These are phyloP conservation scores for Orius laevigatus DNA, from an alignment of 1,140 invertebrate genomes.

Conservation along the genomic window DNA sequence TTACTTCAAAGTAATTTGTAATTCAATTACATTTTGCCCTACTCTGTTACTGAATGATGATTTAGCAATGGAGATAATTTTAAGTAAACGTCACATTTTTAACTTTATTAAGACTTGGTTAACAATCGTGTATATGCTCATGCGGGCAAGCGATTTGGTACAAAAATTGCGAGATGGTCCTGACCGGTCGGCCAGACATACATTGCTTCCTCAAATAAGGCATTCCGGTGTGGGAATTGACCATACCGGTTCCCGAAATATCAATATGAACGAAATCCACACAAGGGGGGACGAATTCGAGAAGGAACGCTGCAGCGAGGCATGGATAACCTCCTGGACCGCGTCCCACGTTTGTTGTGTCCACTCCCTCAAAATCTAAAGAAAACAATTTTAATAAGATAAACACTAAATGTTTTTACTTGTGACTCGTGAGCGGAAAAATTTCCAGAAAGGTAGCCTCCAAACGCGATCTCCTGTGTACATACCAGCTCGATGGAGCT, in stretches of 20 bases:
- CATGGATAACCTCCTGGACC: constrained; percentile 38
- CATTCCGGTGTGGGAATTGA: constrained; percentile 31
- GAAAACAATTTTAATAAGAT: no score
- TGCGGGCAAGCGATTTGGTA: constrained; percentile 32
- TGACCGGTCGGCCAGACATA: constrained; percentile 41
- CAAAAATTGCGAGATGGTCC: constrained; percentile 40
- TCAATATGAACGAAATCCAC: constrained; percentile 51
- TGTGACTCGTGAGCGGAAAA: constrained; percentile 36
- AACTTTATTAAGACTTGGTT: background rate
- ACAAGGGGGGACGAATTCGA: constrained; percentile 43
- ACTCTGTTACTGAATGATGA: no score
- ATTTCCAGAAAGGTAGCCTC: constrained; percentile 43
- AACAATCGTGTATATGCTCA: constrained; percentile 23
- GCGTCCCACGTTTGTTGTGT: constrained; percentile 42
- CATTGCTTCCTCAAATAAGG: constrained; percentile 39
- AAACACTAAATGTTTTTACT: constrained; percentile 13
- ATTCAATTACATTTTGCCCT: no score
- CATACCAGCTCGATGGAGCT: constrained; percentile 29
- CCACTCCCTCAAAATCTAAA: constrained; percentile 26
- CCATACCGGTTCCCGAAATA: constrained; percentile 46
- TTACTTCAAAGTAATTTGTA: no score
- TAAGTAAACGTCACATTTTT: no score
- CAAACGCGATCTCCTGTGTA: constrained; percentile 43
- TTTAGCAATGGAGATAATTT: no score
- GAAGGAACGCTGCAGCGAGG: constrained; percentile 51